These are phyloP conservation scores for Beris chalybata DNA, from an alignment of 2,888 invertebrate genomes.

Conservation along the genomic window DNA sequence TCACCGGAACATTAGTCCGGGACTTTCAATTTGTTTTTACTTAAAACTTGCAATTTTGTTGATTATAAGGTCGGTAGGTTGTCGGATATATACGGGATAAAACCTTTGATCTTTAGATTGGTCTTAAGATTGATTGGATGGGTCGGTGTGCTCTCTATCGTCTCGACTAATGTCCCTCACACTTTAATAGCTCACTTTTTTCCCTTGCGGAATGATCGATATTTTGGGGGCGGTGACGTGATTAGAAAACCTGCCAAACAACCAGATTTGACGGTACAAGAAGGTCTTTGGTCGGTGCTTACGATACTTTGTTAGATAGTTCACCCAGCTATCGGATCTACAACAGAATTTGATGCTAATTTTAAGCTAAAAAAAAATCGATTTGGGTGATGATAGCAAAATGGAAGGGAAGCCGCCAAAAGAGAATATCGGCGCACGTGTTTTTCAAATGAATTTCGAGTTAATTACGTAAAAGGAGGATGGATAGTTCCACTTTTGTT, in stretches of 20 bases:
- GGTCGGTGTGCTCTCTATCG: constrained; percentile 1
- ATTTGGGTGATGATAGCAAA: constrained; percentile 18
- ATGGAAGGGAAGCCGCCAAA: constrained; percentile 7
- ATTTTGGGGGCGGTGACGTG: constrained; percentile 28
- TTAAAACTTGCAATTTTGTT: constrained; percentile 28
- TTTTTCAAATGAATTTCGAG: not conserved
- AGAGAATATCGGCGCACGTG: not conserved
- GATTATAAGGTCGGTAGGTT: constrained; percentile 24
- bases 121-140: constrained; percentile 29
- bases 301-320: too few species aligned
- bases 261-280: constrained; percentile 14
- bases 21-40: constrained; percentile 17
- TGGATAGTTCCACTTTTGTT: not conserved
- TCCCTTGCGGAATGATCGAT: constrained; percentile 20
- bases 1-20: too few species aligned
- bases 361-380: constrained; percentile 14
- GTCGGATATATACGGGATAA: constrained; percentile 22
- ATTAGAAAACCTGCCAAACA: constrained; percentile 21
- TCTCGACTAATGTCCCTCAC: not conserved
- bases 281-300: not conserved
- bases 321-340: not conserved
- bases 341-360: constrained; percentile 22
- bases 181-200: constrained; percentile 8
- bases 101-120: constrained; percentile 32
- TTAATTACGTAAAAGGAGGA: not conserved